Evolutionary conservation across 2,113 vertebrate species (phyloP).

Genomic region (Alectura lathami): DNA sequence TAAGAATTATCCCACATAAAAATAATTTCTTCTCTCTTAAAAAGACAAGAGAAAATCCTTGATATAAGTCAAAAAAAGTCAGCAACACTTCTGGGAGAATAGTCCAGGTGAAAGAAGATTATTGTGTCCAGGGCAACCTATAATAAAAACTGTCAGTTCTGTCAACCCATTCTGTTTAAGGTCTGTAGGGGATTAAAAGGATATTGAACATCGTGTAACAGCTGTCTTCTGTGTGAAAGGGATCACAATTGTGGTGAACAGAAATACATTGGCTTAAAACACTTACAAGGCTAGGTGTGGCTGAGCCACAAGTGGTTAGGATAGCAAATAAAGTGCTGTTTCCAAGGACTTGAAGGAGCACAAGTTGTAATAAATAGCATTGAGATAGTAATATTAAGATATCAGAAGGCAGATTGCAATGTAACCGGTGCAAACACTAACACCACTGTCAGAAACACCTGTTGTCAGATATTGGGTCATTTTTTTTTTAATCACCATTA

Average conservation of each 20-base stretch:
- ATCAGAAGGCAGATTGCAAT: neutral
- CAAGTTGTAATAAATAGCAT: neutral
- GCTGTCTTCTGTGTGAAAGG: conserved; percentile 64
- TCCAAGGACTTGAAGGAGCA: neutral
- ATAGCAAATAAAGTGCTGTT: conserved; percentile 1
- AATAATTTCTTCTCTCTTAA: conserved; percentile 51
- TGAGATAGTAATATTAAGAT: neutral
- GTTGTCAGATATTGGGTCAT: neutral
- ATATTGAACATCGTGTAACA: conserved; percentile 73
- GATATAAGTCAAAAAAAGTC: conserved; percentile 62
- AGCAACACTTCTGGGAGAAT: conserved; percentile 64
- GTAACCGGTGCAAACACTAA: neutral
- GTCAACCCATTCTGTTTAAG: conserved; percentile 64
- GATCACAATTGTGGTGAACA: conserved; percentile 39
- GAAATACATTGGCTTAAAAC: conserved; percentile 12
- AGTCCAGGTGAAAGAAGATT: conserved; percentile 74
- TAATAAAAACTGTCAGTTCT: conserved; percentile 78
- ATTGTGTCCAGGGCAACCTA: conserved; percentile 73
- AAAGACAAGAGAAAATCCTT: conserved; percentile 58
- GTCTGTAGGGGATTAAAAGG: conserved; percentile 75
- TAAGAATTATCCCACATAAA: neutral
- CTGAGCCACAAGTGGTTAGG: conserved; percentile 38
- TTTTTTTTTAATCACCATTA: neutral
- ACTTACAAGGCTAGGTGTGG: neutral
- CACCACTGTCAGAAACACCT: neutral